Base-by-base conservation (phyloP, 2,797 vertebrate species). In the Neomorphus geoffroyi region DNA sequence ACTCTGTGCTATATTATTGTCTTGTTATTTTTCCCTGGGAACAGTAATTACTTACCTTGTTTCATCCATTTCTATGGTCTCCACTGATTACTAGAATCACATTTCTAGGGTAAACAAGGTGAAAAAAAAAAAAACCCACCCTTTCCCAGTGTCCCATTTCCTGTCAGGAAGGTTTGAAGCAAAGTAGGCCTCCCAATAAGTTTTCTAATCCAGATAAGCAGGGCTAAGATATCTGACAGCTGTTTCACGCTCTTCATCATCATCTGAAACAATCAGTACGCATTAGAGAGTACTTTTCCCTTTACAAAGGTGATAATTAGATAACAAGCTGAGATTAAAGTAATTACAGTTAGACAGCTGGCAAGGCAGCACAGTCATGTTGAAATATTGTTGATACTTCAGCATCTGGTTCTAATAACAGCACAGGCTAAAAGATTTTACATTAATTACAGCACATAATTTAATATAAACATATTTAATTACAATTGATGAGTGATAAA, bases 281-380 rank as follows among this genome's bases (percentile, higher is more conserved):
- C 98, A 98, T 98, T 98, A 98, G 98, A 98, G 98, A 98, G 98
- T 97, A 98, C 98, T 98, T 98, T 98, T 98, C 98, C 97, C 98
- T 98, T 98, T 98, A 98, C 98, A 98, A 98, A 98, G 98, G 98
- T 98, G 98, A 98, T 98, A 98, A 98, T 98, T 98, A 98, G 98
- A 98, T 98, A 98, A 98, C 98, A 98, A 98, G 98, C 98, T 98
- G 98, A 98, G 98, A 98, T 98, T 98, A 98, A 98, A 98, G 98
- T 98, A 98, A 98, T 98, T 98, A 98, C 97, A 98, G 97, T 98
- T 96, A 98, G 98, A 98, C 98, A 98, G 98, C 98, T 98, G 98
- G 98, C 95, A 95, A 97, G 97, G 97, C 97, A 97, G 97, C 96
- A 98, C 97, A 97, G 98, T 98, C 97, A 97, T 97, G 98, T 98